These are phyloP conservation scores for Malurus splendens DNA, from an alignment of 2,797 vertebrate genomes.

Conservation along the genomic window DNA sequence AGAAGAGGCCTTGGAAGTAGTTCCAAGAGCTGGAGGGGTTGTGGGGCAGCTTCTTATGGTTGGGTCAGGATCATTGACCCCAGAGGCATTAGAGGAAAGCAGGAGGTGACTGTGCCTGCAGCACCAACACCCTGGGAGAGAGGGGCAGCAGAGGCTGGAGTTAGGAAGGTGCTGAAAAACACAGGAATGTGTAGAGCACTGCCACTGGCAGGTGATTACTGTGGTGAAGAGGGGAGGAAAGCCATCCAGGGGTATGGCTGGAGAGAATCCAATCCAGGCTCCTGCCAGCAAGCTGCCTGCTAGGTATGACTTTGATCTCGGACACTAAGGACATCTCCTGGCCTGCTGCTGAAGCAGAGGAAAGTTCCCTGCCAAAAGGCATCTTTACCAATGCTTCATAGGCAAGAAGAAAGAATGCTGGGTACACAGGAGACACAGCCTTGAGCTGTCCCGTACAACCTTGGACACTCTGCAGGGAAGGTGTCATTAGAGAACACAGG, in stretches of 20 bases:
- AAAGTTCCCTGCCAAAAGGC: background rate
- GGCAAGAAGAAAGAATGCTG: background rate
- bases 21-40: background rate
- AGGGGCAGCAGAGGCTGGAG: background rate
- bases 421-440: background rate
- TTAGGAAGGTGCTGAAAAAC: background rate
- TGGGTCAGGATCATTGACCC: background rate
- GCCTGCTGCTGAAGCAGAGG: background rate
- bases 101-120: background rate
- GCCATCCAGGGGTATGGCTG: background rate
- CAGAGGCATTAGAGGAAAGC: fast-evolving
- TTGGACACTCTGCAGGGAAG: background rate
- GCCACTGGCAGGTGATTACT: background rate
- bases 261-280: background rate
- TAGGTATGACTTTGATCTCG: background rate
- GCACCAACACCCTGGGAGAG: background rate
- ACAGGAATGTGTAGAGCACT: background rate
- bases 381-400: background rate
- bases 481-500: background rate
- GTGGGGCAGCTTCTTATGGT: background rate
- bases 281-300: background rate
- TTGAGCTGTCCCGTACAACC: background rate
- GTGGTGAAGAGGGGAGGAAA: background rate
- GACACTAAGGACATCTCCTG: background rate
- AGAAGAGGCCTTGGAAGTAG: background rate